A percentile compares a stretch with the other conserved stretches of the same genome.
Conservation (phyloP, 2,888 invertebrate species). For the Busseola fusca region DNA sequence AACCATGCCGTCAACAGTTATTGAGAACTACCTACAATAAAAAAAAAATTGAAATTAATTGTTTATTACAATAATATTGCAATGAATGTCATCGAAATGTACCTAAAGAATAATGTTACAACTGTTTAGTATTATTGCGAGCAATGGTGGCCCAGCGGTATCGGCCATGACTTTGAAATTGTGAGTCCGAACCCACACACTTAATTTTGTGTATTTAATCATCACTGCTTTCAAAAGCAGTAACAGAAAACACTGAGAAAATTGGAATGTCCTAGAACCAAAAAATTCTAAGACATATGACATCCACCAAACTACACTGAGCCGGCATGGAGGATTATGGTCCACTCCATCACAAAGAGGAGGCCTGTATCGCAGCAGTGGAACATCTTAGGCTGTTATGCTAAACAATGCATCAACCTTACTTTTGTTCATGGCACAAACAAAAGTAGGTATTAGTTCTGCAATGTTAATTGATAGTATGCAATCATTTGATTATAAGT, state of each 20-base stretch:
- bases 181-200: not conserved
- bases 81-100: conserved; percentile 5
- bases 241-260: not conserved
- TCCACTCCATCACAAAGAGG: not conserved
- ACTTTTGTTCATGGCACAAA: not conserved
- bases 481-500: not conserved
- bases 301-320: not conserved
- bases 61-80: conserved; percentile 22
- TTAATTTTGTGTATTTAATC: too few species aligned
- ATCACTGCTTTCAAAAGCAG: too few species aligned
- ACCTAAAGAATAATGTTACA: not conserved
- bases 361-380: not conserved
- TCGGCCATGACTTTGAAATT: not conserved
- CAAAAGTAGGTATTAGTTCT: conserved; percentile 20
- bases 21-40: conserved; percentile 20
- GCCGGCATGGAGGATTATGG: not conserved
- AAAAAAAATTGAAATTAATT: not conserved
- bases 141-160: not conserved
- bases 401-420: not conserved
- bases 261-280: too few species aligned
- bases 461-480: not conserved
- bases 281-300: too few species aligned
- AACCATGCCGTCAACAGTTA: too few species aligned
- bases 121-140: not conserved
- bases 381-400: too few species aligned